Base-by-base conservation (phyloP, 2,888 invertebrate species). In the Ormyrus rosae region DNA sequence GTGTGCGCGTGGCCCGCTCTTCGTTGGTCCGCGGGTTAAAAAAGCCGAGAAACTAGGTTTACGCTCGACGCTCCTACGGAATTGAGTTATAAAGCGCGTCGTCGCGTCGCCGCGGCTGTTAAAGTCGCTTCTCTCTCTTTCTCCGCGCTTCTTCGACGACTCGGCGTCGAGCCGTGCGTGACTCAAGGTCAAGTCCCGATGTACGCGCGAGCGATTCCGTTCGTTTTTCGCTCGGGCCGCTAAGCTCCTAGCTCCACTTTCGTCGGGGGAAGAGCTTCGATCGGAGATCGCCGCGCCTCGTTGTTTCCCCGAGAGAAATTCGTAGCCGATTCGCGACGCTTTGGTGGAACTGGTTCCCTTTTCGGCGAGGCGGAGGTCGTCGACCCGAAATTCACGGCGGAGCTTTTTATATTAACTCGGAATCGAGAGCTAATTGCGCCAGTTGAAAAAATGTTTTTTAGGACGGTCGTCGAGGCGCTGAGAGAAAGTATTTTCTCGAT, bases 11-110 rank as follows among this genome's bases (percentile, higher is more conserved):
- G 34, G 34, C 34, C 34, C 34, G 34, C 34, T 19, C 34, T 46
- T 50, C n/a, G 6, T 56, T 7, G 6, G 45, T 68, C 10, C 34
- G 34, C 34, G 0, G 34, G 34, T 4, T 34, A 34, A 34, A 34
- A 34, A 34, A 34, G 34, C 34, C 34, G 34, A 34, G 34, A 34
- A 61, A 50, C 65, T 34, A 60, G 58, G 75, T 68, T 60, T 68
- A 61, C 46, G 53, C 61, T 60, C 9, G 53, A 11, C 6, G 56
- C 13, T 34, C 34, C 51, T 4, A 4, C 50, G n/a, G 51, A 60
- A 80, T 80, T 80, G 80, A 80, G 80, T 71, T 80, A 75, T 75
- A 75, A 74, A 75, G 67, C 78, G 68, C n/a, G 67, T 56, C n/a
- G 67, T 56, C 48, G 50, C 7, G 34, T 46, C 34, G 55, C 55